Conservation (phyloP, 2,113 vertebrate species). For the Vombatus ursinus region DNA sequence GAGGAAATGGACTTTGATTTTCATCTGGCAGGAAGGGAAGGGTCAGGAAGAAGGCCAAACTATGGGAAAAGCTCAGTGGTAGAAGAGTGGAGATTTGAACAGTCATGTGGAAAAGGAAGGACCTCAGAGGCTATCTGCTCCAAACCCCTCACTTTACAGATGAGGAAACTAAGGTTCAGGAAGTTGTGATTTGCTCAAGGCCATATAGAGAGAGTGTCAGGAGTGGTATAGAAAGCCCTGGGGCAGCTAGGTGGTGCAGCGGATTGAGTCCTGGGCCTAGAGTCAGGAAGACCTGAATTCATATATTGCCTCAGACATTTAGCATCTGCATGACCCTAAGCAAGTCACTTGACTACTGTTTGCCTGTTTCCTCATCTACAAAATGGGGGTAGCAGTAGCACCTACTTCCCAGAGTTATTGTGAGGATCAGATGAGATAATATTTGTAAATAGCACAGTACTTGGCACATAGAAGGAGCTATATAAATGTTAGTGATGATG, state of each 20-base stretch:
- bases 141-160: neutral
- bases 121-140: neutral
- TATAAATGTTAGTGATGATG: neutral
- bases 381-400: neutral
- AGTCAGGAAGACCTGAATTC: neutral
- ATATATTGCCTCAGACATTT: neutral
- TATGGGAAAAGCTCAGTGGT: accelerated
- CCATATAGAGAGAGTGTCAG: neutral
- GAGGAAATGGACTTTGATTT: neutral
- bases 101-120: neutral
- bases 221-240: neutral
- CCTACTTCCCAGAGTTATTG: neutral
- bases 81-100: neutral
- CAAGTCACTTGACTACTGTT: neutral
- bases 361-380: neutral
- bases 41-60: neutral
- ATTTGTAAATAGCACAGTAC: neutral
- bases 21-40: neutral
- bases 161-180: neutral
- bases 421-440: neutral
- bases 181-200: neutral
- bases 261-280: neutral
- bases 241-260: neutral
- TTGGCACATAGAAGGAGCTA: neutral
- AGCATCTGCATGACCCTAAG: neutral